phyloP scores from a whole-genome alignment of 64 coral and sea anemone species.

The Actinia tenebrosa region DNA sequence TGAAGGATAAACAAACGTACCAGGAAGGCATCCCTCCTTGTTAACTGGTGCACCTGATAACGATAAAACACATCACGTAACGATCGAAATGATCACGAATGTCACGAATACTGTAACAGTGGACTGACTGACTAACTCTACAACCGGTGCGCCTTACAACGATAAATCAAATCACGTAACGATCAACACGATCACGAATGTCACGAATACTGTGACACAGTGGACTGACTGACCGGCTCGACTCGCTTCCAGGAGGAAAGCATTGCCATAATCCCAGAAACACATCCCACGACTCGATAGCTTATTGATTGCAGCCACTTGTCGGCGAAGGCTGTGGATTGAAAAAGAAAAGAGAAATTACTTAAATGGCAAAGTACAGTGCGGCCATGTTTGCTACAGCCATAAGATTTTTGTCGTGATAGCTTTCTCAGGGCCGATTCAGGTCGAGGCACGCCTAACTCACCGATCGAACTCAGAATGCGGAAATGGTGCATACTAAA shows the following conservation, averaged over 20 bases:
- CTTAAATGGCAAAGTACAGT: not conserved
- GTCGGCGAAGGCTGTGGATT: conserved; percentile 66
- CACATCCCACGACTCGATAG: conserved; percentile 73
- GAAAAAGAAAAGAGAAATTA: not conserved
- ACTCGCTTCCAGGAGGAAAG: conserved; percentile 88
- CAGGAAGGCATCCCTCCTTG: conserved; percentile 55
- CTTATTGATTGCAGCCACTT: conserved; percentile 84
- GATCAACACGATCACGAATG: not conserved
- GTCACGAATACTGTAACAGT: no score
- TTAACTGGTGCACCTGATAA: conserved; percentile 71
- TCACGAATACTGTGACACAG: no score
- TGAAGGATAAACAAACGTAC: conserved; percentile 82
- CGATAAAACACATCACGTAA: not conserved
- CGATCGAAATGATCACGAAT: not conserved
- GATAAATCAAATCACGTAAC: no score
- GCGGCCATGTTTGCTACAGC: no score
- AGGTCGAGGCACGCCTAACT: no score
- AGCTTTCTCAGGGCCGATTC: no score
- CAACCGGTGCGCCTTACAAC: no score
- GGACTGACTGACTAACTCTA: no score
- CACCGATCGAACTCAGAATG: no score
- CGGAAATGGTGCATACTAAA: no score
- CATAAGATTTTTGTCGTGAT: no score
- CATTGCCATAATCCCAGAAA: conserved; percentile 99
- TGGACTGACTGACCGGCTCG: conserved; percentile 61